Conservation (phyloP, 2,888 invertebrate genomes). For the Epistrophella euchroma region DNA sequence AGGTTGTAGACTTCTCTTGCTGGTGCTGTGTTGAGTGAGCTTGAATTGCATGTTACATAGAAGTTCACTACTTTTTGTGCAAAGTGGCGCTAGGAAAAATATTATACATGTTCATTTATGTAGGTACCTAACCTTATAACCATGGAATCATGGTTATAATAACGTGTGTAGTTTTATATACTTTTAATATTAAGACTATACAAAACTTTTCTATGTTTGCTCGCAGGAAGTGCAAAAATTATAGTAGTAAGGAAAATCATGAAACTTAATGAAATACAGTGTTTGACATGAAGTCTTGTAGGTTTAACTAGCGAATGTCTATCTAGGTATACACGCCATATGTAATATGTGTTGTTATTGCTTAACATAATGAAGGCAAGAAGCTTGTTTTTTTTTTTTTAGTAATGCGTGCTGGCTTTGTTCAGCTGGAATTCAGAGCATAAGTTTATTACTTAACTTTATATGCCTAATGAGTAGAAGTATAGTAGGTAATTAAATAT, state of each 20-base stretch:
- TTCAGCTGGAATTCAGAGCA: not conserved
- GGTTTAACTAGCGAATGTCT: not conserved
- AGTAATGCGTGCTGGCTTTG: not conserved
- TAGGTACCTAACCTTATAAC: not conserved
- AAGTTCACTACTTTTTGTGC: slow-evolving; percentile 24
- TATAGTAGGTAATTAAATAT: not conserved
- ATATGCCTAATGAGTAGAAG: not conserved
- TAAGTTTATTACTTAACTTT: not conserved
- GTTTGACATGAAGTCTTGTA: slow-evolving; percentile 23
- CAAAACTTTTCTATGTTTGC: slow-evolving; percentile 20
- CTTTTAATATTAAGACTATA: slow-evolving; percentile 42
- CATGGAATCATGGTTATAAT: slow-evolving; percentile 17
- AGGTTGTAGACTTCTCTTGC: slow-evolving; percentile 13
- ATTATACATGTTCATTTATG: not conserved
- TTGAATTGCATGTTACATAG: slow-evolving; percentile 18
- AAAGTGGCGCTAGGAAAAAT: slow-evolving; percentile 24
- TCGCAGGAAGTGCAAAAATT: slow-evolving; percentile 49
- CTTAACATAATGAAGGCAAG: not conserved
- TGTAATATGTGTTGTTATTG: not conserved
- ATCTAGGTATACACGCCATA: not conserved
- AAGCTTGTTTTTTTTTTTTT: not conserved
- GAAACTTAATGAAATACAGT: not conserved
- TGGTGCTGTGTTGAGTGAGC: slow-evolving; percentile 21
- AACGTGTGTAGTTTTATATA: slow-evolving; percentile 28
- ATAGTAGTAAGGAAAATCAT: slow-evolving; percentile 1